Percentiles rank a stretch among this genome's conserved stretches.
Evolutionary conservation across 53 echinoderm and acorn worm species (phyloP).

Genomic region (Mesocentrotus franciscanus): DNA sequence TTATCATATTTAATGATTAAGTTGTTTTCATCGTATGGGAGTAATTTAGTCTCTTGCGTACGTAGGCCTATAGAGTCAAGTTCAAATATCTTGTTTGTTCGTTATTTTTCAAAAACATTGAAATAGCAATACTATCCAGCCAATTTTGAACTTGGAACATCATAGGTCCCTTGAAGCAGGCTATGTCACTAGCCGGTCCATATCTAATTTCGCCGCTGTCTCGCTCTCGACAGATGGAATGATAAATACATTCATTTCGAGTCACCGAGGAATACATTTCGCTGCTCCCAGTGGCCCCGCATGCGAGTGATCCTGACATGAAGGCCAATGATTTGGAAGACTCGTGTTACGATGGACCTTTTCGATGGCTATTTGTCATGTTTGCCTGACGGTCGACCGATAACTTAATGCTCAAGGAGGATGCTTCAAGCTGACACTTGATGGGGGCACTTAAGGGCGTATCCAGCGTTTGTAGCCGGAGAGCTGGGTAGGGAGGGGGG

Average conservation of each 20-base stretch:
- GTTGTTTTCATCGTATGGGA: not conserved
- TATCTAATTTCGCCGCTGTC: constrained; percentile 62
- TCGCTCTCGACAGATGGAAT: constrained; percentile 62
- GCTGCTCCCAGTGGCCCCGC: constrained; percentile 40
- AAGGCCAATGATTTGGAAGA: not conserved
- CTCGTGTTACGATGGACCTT: constrained; percentile 41
- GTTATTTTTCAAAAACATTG: not conserved
- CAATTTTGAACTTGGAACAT: constrained; percentile 31
- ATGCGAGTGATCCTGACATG: constrained; percentile 24
- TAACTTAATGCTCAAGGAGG: constrained; percentile 31
- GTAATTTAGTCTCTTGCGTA: not conserved
- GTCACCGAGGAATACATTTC: constrained; percentile 53
- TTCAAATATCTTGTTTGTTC: not conserved
- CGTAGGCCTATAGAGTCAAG: not conserved
- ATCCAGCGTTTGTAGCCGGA: not conserved
- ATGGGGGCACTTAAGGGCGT: not conserved
- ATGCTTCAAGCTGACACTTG: not conserved
- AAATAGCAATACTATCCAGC: not conserved
- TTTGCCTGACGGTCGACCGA: constrained; percentile 10
- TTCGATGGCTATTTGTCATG: constrained; percentile 37
- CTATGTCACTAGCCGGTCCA: constrained; percentile 36
- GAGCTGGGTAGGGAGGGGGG: not conserved
- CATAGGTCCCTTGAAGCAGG: constrained; percentile 34
- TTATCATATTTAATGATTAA: not conserved
- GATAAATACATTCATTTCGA: constrained; percentile 60